A percentile compares a stretch with the other conserved stretches of the same genome.
Evolutionary conservation across 2,113 vertebrate species (phyloP).

Genomic region (Neolamprologus cancellatus): DNA sequence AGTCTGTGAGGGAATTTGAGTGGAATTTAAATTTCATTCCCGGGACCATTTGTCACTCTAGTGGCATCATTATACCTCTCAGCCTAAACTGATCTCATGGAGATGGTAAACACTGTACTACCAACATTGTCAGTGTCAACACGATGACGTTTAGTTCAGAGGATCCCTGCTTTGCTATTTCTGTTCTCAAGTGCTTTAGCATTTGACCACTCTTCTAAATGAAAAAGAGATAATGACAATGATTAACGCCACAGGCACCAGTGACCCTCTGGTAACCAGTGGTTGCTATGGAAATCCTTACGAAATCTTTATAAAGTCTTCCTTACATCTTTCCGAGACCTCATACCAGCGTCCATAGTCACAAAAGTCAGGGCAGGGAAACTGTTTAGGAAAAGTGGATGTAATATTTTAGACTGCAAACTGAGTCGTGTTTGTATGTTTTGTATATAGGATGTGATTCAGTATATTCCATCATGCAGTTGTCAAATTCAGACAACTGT

Average conservation of each 20-base stretch:
- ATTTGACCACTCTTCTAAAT: neutral
- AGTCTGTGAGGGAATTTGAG: rapidly evolving
- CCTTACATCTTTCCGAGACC: neutral
- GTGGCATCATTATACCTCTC: neutral
- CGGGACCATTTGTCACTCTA: rapidly evolving
- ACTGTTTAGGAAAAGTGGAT: neutral
- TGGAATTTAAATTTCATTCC: neutral
- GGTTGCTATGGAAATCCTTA: rapidly evolving
- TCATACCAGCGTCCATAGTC: neutral
- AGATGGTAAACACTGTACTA: neutral
- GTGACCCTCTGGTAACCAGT: neutral
- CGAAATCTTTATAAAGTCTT: neutral
- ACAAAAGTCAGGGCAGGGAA: neutral
- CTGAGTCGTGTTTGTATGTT: neutral
- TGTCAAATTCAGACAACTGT: neutral
- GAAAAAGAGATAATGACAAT: rapidly evolving
- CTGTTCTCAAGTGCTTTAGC: rapidly evolving
- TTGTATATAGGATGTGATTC: neutral
- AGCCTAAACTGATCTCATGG: rapidly evolving
- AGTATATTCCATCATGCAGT: neutral
- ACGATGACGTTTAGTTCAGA: neutral
- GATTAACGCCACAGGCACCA: neutral
- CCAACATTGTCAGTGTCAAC: neutral
- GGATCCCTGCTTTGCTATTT: neutral
- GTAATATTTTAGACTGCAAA: neutral